These are phyloP conservation scores for Gallirallus australis DNA, from an alignment of 2,797 vertebrate genomes.

Conservation along the genomic window DNA sequence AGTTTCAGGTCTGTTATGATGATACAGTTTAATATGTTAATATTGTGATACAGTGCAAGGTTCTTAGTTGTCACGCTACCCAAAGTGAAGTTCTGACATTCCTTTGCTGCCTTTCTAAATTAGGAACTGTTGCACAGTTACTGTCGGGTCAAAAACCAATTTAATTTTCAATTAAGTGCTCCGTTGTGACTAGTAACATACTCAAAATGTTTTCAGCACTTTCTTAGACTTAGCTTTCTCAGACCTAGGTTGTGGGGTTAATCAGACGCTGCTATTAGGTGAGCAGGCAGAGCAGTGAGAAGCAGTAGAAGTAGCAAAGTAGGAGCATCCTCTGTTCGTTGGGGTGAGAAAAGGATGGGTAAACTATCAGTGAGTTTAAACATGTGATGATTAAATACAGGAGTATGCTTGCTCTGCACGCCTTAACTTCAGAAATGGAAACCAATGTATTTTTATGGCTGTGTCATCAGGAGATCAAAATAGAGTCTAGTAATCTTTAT, in stretches of 20 bases:
- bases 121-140: background rate
- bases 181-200: background rate
- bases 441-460: background rate
- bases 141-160: background rate
- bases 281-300: background rate
- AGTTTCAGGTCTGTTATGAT: background rate
- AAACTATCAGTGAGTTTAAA: background rate
- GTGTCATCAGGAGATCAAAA: background rate
- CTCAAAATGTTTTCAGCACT: background rate
- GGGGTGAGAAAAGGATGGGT: background rate
- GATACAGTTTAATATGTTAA: background rate
- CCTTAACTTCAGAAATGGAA: background rate
- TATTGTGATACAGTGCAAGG: background rate
- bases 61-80: background rate
- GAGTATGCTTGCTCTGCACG: background rate
- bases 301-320: background rate
- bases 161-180: background rate
- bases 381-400: background rate
- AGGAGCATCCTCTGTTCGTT: background rate
- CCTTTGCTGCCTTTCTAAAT: background rate
- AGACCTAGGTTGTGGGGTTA: background rate
- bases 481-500: background rate
- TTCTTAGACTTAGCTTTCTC: background rate
- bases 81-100: background rate
- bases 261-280: background rate